Evolutionary conservation across 2,113 vertebrate species (phyloP).

Genomic region (Mystacornis crossleyi): DNA sequence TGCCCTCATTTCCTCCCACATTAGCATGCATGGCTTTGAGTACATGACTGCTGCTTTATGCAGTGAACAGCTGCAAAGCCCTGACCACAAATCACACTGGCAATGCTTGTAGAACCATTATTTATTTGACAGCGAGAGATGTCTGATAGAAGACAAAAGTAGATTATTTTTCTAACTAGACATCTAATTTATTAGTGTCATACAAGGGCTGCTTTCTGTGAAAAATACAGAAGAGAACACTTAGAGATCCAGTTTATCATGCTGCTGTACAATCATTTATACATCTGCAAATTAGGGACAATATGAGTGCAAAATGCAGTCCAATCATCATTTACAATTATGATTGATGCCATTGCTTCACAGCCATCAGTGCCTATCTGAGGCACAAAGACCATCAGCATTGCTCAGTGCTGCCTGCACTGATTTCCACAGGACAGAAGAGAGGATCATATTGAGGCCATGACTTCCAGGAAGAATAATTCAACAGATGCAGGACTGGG

Average conservation of each 20-base stretch:
- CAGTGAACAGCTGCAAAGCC: neutral
- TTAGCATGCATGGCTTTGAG: neutral
- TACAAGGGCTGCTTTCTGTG: neutral
- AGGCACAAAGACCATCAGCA: neutral
- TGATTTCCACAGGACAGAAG: neutral
- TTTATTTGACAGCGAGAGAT: neutral
- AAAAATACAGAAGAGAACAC: neutral
- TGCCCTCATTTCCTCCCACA: neutral
- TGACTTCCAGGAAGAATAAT: neutral
- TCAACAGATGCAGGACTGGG: neutral
- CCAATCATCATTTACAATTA: neutral
- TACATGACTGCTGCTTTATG: neutral
- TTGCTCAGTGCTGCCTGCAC: neutral
- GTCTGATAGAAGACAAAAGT: neutral
- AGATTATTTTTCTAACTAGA: constrained; percentile 8
- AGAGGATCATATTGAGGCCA: neutral
- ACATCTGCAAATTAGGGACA: neutral
- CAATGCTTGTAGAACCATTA: neutral
- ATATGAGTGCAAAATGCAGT: neutral
- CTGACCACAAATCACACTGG: neutral
- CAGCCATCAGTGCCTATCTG: neutral
- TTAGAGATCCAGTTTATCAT: neutral
- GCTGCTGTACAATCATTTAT: neutral
- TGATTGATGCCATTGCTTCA: neutral
- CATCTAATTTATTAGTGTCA: neutral